These are phyloP conservation scores for Parelbella ahira DNA, from an alignment of 2,888 invertebrate genomes.

Conservation along the genomic window DNA sequence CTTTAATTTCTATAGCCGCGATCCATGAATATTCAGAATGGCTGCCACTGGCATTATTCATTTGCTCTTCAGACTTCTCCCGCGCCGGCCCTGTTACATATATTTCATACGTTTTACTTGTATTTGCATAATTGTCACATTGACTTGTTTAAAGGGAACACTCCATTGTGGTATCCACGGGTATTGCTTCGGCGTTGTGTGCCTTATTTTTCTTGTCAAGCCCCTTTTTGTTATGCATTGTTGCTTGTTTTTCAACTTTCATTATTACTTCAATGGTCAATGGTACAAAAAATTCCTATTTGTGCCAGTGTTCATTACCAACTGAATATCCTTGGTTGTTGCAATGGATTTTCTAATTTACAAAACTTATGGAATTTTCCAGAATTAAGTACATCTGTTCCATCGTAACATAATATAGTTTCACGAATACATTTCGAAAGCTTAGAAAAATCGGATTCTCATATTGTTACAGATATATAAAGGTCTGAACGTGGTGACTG, in stretches of 20 bases:
- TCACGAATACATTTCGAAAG: no score
- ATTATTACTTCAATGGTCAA: background rate
- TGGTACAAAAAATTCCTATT: background rate
- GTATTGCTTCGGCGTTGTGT: background rate
- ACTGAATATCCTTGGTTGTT: no score
- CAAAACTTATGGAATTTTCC: no score
- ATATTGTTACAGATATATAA: constrained; percentile 89
- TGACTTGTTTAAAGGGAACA: constrained; percentile 35
- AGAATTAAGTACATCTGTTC: no score
- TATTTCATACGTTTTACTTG: constrained; percentile 43
- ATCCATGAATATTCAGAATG: constrained; percentile 42
- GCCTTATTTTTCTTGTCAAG: constrained; percentile 12
- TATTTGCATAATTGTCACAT: constrained; percentile 53
- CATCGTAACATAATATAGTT: no score
- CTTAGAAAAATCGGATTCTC: no score
- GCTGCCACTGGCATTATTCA: constrained; percentile 38
- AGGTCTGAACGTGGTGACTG: constrained; percentile 95
- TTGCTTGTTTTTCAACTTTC: background rate
- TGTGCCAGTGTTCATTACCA: no score
- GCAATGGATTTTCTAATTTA: no score
- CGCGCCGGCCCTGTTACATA: constrained; percentile 47
- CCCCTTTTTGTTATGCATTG: constrained; percentile 1
- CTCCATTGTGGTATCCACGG: constrained; percentile 28
- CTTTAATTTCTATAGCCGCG: constrained; percentile 22
- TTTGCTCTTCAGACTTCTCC: constrained; percentile 28